Conservation (phyloP, 1,140 invertebrate species). For the Drosophila mojavensis region DNA sequence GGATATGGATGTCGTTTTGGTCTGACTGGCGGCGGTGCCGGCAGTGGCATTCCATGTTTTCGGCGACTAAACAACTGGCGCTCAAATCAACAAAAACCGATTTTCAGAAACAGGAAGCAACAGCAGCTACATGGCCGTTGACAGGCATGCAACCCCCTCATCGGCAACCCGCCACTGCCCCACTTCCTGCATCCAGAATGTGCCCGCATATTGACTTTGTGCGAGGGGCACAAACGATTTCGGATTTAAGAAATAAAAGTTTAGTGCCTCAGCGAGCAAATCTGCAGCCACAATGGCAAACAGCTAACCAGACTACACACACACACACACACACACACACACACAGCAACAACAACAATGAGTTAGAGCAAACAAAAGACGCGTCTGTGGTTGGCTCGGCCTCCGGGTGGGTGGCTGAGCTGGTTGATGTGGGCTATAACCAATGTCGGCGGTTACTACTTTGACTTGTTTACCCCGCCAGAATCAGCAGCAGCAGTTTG, state of each 20-base stretch:
- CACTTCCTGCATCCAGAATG: slow-evolving; percentile 15
- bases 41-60: slow-evolving; percentile 43
- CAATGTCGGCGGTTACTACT: slow-evolving; percentile 48
- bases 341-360: slow-evolving; percentile 27
- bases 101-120: slow-evolving; percentile 73
- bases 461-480: slow-evolving; percentile 46
- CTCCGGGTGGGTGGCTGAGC: slow-evolving; percentile 10
- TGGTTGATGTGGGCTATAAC: neutral
- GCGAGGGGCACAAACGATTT: slow-evolving; percentile 72
- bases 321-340: slow-evolving; percentile 22
- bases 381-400: slow-evolving; percentile 68
- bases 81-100: slow-evolving; percentile 81
- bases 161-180: no score
- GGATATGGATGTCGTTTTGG: slow-evolving; percentile 29
- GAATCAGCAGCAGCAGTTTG: neutral
- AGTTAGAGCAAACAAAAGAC: slow-evolving; percentile 78
- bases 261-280: slow-evolving; percentile 74
- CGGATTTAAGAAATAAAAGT: slow-evolving; percentile 81
- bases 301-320: slow-evolving; percentile 48
- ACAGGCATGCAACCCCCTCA: slow-evolving; percentile 37
- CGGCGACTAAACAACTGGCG: slow-evolving; percentile 73
- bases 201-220: slow-evolving; percentile 80
- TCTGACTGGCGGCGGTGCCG: slow-evolving; percentile 19
- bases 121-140: slow-evolving; percentile 53
- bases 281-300: slow-evolving; percentile 71